Conservation (phyloP, 2,797 vertebrate genomes). For the Pelodytes ibericus region DNA sequence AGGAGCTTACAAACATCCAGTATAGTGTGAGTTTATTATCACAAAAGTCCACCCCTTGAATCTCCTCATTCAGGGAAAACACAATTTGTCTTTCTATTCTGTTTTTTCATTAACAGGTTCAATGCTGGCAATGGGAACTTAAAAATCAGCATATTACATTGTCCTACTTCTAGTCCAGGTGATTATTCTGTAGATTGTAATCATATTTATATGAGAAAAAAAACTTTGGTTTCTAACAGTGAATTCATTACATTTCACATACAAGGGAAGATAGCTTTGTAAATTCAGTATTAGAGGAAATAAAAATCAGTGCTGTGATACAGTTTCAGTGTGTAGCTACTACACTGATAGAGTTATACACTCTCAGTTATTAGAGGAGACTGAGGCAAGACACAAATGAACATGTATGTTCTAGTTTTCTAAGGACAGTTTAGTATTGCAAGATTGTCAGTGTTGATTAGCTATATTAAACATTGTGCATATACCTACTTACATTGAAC, state of each 20-base stretch:
- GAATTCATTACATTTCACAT: slow-evolving; percentile 64
- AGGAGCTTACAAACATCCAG: slow-evolving; percentile 81
- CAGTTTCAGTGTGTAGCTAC: slow-evolving; percentile 59
- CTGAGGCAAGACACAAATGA: slow-evolving; percentile 90
- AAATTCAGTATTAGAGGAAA: not conserved
- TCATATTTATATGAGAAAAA: slow-evolving; percentile 51
- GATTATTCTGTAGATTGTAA: slow-evolving; percentile 77
- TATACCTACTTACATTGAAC: slow-evolving; percentile 93
- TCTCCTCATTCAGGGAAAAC: slow-evolving; percentile 61
- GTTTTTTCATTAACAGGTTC: slow-evolving; percentile 65
- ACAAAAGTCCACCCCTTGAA: slow-evolving; percentile 75
- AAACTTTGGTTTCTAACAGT: slow-evolving; percentile 61
- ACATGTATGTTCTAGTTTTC: slow-evolving; percentile 73
- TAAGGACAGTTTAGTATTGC: slow-evolving; percentile 86
- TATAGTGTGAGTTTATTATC: slow-evolving; percentile 74
- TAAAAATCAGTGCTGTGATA: slow-evolving; percentile 55
- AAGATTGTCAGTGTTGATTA: slow-evolving; percentile 98
- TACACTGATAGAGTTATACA: slow-evolving; percentile 58
- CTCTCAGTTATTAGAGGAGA: slow-evolving; percentile 71
- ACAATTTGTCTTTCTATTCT: slow-evolving; percentile 64
- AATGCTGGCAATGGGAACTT: slow-evolving; percentile 32
- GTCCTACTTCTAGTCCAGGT: slow-evolving; percentile 80
- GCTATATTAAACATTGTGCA: slow-evolving; percentile 98
- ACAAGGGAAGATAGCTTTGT: slow-evolving; percentile 55
- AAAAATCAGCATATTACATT: slow-evolving; percentile 63